phyloP scores from a whole-genome alignment of 2,113 vertebrate genomes.

The Atractosteus spatula region DNA sequence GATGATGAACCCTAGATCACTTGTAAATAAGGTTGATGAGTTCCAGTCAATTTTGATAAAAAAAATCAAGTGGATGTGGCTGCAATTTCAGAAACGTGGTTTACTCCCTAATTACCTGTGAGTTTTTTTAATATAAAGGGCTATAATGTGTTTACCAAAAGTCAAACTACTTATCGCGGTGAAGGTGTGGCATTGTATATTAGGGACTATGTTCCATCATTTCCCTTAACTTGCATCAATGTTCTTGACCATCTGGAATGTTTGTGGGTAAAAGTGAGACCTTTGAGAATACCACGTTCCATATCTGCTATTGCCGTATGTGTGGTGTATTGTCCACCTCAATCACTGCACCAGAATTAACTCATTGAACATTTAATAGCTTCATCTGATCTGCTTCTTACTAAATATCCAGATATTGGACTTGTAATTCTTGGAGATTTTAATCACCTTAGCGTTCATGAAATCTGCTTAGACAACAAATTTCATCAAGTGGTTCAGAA shows the following conservation, averaged over 20 bases:
- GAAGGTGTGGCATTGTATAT: conserved; percentile 6
- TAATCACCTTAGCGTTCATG: background rate
- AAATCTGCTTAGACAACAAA: background rate
- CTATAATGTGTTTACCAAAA: too few species aligned
- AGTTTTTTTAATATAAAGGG: too few species aligned
- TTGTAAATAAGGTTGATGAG: too few species aligned
- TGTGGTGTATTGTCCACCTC: conserved; percentile 10
- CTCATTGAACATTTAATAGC: conserved; percentile 15
- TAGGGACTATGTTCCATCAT: conserved; percentile 2
- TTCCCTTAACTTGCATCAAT: too few species aligned
- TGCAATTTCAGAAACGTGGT: too few species aligned
- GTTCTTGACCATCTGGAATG: background rate
- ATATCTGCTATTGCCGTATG: conserved; percentile 16
- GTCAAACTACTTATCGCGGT: background rate
- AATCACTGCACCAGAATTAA: conserved; percentile 8
- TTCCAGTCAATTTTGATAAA: too few species aligned
- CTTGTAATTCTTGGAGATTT: background rate
- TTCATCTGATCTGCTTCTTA: conserved; percentile 12
- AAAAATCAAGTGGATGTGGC: too few species aligned
- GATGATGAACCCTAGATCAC: too few species aligned
- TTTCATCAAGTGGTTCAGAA: conserved; percentile 13
- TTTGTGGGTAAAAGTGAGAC: conserved; percentile 2
- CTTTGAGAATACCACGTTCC: background rate
- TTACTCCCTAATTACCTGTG: too few species aligned
- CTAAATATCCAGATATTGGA: background rate